A percentile compares a stretch with the other conserved stretches of the same genome.
These are phyloP conservation scores for Acrocyrtus sp. DNA, from an alignment of 2,888 invertebrate species.

Conservation along the genomic window DNA sequence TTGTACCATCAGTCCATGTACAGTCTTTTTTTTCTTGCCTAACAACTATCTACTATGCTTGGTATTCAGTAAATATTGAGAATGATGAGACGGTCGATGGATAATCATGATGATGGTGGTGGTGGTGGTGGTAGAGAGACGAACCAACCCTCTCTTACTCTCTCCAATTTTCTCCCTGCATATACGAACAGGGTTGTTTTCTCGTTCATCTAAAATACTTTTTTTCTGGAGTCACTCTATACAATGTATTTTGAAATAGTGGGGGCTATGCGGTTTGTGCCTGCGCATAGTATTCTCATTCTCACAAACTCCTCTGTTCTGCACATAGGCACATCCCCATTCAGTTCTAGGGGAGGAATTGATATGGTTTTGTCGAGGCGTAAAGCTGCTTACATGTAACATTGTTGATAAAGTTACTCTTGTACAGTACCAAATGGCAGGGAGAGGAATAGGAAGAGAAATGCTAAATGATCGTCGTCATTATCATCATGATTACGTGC, in stretches of 20 bases:
- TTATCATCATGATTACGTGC: not conserved
- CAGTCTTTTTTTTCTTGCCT: slow-evolving; percentile 7
- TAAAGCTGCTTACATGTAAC: too few species aligned
- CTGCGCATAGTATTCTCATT: too few species aligned
- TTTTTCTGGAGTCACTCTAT: too few species aligned
- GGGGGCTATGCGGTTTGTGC: too few species aligned
- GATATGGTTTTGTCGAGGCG: too few species aligned
- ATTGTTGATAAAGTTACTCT: not conserved
- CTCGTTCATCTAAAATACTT: not conserved
- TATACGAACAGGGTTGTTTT: slow-evolving; percentile 19
- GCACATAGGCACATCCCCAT: too few species aligned
- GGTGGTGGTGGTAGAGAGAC: too few species aligned
- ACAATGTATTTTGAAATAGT: too few species aligned
- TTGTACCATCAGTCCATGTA: slow-evolving; percentile 41
- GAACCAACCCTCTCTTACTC: slow-evolving; percentile 31
- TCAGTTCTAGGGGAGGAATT: not conserved
- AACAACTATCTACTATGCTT: not conserved
- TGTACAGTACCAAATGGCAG: not conserved
- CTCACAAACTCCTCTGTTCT: too few species aligned
- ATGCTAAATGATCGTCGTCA: not conserved
- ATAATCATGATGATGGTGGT: too few species aligned
- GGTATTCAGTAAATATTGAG: too few species aligned
- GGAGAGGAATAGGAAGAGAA: not conserved
- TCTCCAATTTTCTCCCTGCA: not conserved
- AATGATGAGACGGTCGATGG: not conserved